Conservation (phyloP, 2,888 invertebrate genomes). For the Plebejus argus region DNA sequence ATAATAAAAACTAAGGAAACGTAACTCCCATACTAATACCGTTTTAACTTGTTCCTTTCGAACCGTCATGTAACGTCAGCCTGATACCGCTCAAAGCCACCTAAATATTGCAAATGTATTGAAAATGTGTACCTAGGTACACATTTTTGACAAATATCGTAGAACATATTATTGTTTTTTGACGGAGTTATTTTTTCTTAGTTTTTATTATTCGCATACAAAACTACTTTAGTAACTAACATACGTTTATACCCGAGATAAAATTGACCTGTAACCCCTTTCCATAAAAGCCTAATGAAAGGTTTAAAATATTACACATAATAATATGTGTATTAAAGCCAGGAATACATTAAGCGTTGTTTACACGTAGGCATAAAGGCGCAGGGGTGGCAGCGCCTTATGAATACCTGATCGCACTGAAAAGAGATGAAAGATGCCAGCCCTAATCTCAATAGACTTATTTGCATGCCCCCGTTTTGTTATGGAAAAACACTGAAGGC, state of each 20-base stretch:
- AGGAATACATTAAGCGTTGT: slow-evolving; percentile 46
- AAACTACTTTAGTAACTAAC: background rate
- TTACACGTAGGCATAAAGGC: slow-evolving; percentile 53
- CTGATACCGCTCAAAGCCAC: no score
- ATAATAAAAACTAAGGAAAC: no score
- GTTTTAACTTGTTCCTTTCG: no score
- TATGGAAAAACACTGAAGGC: slow-evolving; percentile 42
- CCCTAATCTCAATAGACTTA: slow-evolving; percentile 66
- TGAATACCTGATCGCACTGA: slow-evolving; percentile 71
- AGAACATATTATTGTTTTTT: no score
- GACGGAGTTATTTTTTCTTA: no score
- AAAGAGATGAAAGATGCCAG: slow-evolving; percentile 68
- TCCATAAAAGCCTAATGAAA: slow-evolving; percentile 6
- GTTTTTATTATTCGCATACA: no score
- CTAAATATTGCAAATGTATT: no score
- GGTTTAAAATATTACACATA: slow-evolving; percentile 13
- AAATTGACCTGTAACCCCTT: slow-evolving; percentile 6
- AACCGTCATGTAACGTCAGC: no score
- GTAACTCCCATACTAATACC: no score
- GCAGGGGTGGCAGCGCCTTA: slow-evolving; percentile 56
- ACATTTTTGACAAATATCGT: no score
- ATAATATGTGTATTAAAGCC: slow-evolving; percentile 18
- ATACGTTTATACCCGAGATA: background rate
- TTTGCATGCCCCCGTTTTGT: slow-evolving; percentile 59
- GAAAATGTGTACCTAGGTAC: no score